A percentile compares a stretch with the other conserved stretches of the same genome.
phyloP scores from a whole-genome alignment of 1,140 invertebrate species.

The Neodiprion virginianus region DNA sequence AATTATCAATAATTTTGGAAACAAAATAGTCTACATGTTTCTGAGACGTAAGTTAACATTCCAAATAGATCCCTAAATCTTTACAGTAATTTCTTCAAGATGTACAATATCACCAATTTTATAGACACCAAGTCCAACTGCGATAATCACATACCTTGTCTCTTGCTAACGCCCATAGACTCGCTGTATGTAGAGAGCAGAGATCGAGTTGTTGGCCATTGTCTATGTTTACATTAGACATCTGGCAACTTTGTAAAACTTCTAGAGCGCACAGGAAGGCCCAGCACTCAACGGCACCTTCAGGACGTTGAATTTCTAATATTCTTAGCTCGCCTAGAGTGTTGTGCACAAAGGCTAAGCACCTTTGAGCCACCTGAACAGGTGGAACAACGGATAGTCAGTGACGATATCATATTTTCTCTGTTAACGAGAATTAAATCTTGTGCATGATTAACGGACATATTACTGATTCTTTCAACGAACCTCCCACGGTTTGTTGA shows the following conservation, averaged over 20 bases:
- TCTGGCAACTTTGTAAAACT: constrained; percentile 81
- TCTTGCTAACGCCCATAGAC: constrained; percentile 90
- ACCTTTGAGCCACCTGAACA: constrained; percentile 79
- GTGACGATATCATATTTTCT: constrained; percentile 2
- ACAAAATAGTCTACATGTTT: neutral
- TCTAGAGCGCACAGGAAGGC: constrained; percentile 91
- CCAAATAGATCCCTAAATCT: no score
- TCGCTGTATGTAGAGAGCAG: constrained; percentile 88
- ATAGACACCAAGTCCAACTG: constrained; percentile 12
- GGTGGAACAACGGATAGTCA: neutral
- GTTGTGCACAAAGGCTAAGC: constrained; percentile 86
- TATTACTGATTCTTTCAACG: constrained; percentile 42
- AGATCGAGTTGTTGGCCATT: constrained; percentile 70
- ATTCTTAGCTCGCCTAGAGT: constrained; percentile 82
- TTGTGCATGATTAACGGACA: constrained; percentile 15
- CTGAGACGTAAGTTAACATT: no score
- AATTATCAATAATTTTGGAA: constrained; percentile 7
- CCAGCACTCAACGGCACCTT: constrained; percentile 91
- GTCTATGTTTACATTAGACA: constrained; percentile 68
- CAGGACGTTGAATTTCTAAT: constrained; percentile 77
- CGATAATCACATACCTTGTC: constrained; percentile 74
- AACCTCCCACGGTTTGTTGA: constrained; percentile 83
- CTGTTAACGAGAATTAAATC: constrained; percentile 7
- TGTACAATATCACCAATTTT: constrained; percentile 4
- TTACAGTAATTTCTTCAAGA: no score